A percentile compares a stretch with the other conserved stretches of the same genome.
Evolutionary conservation across 1,140 invertebrate species (phyloP).

Genomic region (Holcopasites calliopsidis): DNA sequence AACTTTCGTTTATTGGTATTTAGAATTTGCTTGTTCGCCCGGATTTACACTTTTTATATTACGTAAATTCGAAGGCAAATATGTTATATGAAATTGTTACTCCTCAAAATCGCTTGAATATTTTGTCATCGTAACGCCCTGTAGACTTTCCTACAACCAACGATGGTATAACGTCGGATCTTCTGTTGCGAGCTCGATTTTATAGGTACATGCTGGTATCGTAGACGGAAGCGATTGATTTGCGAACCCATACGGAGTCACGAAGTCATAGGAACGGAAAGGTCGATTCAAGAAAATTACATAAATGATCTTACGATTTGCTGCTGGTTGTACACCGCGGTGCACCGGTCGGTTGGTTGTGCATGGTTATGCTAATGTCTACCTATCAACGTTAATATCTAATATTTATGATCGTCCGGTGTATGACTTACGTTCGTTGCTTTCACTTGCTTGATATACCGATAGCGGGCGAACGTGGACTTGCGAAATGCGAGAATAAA

Average conservation of each 20-base stretch:
- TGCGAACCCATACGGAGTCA: constrained; percentile 71
- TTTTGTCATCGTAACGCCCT: too few relatives aligned
- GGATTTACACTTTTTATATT: too few relatives aligned
- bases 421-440: constrained; percentile 77
- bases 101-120: too few relatives aligned
- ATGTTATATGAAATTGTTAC: too few relatives aligned
- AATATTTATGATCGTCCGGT: constrained; percentile 76
- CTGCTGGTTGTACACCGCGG: constrained; percentile 44
- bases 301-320: constrained; percentile 66
- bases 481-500: constrained; percentile 27
- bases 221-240: constrained; percentile 67
- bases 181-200: constrained; percentile 6
- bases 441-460: constrained; percentile 69
- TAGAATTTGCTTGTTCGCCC: too few relatives aligned
- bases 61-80: too few relatives aligned
- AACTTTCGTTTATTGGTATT: too few relatives aligned
- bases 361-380: constrained; percentile 76
- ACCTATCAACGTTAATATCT: constrained; percentile 78
- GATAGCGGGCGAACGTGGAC: constrained; percentile 54
- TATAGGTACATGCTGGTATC: constrained; percentile 33
- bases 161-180: neutral
- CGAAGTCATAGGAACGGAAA: constrained; percentile 63
- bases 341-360: constrained; percentile 63
- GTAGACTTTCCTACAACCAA: too few relatives aligned
- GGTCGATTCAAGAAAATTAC: constrained; percentile 72